Percentiles rank a stretch among this genome's conserved stretches.
These are phyloP conservation scores for Rhinogobius similis DNA, from an alignment of 2,113 vertebrate species.

Conservation along the genomic window DNA sequence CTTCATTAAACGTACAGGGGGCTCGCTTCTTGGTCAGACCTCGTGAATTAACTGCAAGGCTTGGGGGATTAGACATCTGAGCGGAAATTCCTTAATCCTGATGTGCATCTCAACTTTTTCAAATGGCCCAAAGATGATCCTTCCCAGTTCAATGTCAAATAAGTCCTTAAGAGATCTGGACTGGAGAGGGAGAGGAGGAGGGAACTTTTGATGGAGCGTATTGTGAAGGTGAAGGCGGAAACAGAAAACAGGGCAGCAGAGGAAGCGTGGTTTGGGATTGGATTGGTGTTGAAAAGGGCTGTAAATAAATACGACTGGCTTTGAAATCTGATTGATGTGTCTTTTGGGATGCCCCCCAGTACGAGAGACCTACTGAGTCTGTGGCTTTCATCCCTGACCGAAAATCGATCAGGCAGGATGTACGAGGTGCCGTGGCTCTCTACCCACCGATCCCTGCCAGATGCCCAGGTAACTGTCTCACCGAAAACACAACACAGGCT, in stretches of 20 bases:
- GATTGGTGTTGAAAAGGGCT: constrained; percentile 68
- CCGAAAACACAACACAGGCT: constrained; percentile 43
- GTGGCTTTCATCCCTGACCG: constrained; percentile 73
- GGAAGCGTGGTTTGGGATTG: constrained; percentile 54
- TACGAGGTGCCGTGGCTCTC: constrained; percentile 61
- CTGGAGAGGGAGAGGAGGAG: constrained; percentile 26
- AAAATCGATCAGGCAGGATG: constrained; percentile 75
- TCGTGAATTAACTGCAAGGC: constrained; percentile 65
- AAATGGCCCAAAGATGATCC: constrained; percentile 54
- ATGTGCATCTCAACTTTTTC: constrained; percentile 61
- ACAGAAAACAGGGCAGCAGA: constrained; percentile 33
- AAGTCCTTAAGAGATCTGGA: constrained; percentile 49
- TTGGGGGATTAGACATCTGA: constrained; percentile 53
- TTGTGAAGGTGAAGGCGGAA: constrained; percentile 64
- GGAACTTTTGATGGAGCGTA: constrained; percentile 68
- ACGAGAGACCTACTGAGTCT: constrained; percentile 72
- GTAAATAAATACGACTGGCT: constrained; percentile 77
- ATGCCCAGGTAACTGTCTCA: constrained; percentile 57
- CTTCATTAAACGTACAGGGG: constrained; percentile 78
- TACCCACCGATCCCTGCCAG: constrained; percentile 66
- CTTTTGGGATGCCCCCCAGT: constrained; percentile 71
- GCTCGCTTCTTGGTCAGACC: constrained; percentile 55
- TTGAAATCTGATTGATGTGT: constrained; percentile 78
- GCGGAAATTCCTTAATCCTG: constrained; percentile 59
- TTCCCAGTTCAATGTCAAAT: constrained; percentile 60